Conservation (phyloP, 1,140 invertebrate genomes). For the Pemphigus obesinymphae region DNA sequence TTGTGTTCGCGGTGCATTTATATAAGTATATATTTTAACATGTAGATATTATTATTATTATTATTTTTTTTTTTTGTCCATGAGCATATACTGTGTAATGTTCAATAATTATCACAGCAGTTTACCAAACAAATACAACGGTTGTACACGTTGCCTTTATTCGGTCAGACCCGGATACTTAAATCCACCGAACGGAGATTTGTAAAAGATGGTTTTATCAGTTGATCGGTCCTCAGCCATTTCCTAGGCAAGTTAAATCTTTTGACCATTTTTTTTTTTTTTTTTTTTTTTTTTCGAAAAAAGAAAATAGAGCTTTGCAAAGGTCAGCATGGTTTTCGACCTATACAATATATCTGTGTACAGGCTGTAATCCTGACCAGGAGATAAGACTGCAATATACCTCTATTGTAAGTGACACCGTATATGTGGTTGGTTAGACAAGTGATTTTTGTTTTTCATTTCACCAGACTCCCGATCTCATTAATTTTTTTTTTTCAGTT, state of each 20-base stretch:
- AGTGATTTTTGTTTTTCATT: not conserved
- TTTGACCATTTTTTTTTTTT: no score
- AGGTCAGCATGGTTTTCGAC: not conserved
- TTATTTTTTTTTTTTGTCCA: no score
- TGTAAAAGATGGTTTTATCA: conserved; percentile 22
- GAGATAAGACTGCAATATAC: conserved; percentile 11
- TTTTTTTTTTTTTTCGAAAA: no score
- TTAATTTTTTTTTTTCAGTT: conserved; percentile 12
- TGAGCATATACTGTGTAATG: no score
- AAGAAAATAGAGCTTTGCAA: not conserved
- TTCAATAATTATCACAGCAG: no score
- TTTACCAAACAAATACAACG: no score
- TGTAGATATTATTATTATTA: no score
- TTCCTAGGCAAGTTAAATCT: conserved; percentile 5
- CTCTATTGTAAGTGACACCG: conserved; percentile 12
- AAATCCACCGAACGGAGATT: conserved; percentile 11
- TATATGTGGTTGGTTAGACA: not conserved
- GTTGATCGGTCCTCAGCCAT: not conserved
- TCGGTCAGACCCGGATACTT: not conserved
- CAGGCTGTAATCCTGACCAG: not conserved
- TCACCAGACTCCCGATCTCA: not conserved
- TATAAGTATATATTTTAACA: no score
- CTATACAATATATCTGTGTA: no score
- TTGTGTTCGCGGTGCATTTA: not conserved
- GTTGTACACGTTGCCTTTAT: no score